A percentile compares a stretch with the other conserved stretches of the same genome.
Evolutionary conservation across 1,140 invertebrate species (phyloP).

Genomic region (Drosophila trapezifrons): DNA sequence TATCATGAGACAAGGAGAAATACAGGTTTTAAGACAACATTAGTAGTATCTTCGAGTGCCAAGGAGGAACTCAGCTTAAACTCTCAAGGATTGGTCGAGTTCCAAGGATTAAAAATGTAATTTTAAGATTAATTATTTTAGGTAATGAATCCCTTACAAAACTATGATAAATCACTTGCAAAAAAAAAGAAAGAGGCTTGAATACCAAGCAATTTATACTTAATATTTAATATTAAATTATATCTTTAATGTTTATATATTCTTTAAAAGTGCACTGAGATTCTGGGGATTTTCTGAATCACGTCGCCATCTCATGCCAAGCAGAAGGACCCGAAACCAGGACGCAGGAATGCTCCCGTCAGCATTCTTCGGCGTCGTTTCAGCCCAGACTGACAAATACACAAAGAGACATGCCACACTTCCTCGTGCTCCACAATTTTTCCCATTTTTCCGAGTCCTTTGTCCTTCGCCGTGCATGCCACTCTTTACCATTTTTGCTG

Average conservation of each 20-base stretch:
- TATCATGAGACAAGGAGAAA: slow-evolving; percentile 1
- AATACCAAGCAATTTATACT: too few relatives aligned
- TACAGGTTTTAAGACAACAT: background rate
- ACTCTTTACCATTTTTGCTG: slow-evolving; percentile 28
- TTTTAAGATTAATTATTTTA: too few relatives aligned
- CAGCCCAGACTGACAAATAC: slow-evolving; percentile 51
- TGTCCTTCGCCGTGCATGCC: slow-evolving; percentile 52
- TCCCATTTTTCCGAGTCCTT: slow-evolving; percentile 17
- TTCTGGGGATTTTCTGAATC: slow-evolving; percentile 11
- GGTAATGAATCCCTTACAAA: too few relatives aligned
- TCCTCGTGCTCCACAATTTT: background rate
- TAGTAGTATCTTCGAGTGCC: background rate
- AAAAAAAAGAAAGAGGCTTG: too few relatives aligned
- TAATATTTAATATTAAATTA: too few relatives aligned
- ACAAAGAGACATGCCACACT: slow-evolving; percentile 53
- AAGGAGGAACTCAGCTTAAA: background rate
- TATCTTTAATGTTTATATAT: background rate
- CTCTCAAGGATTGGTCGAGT: too few relatives aligned
- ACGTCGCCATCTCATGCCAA: slow-evolving; percentile 15
- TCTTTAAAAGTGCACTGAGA: background rate
- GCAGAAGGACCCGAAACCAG: slow-evolving; percentile 19
- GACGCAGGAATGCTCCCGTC: slow-evolving; percentile 48
- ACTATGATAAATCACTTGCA: too few relatives aligned
- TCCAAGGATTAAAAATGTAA: background rate
- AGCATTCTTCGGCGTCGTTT: slow-evolving; percentile 55